Evolutionary conservation across 2,113 vertebrate genomes (phyloP).

Genomic region (Pseudois nayaur): DNA sequence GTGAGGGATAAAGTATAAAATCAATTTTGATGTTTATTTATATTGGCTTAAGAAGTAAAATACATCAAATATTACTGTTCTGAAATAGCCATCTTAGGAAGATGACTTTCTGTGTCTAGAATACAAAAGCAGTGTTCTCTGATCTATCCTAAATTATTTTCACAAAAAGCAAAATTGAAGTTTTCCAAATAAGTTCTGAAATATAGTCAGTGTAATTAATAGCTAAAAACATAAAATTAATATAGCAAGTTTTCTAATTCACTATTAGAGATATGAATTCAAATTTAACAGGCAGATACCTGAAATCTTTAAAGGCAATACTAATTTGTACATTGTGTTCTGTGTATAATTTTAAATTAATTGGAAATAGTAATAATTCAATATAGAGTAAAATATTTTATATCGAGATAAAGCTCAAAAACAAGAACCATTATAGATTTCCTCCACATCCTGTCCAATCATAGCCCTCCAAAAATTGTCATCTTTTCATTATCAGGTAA

Average conservation of each 20-base stretch:
- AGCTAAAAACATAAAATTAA: background rate
- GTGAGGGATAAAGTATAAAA: background rate
- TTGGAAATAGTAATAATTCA: background rate
- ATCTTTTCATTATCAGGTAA: background rate
- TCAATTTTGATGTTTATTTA: constrained; percentile 48
- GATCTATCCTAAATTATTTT: background rate
- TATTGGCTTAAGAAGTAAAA: background rate
- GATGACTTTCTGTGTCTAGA: background rate
- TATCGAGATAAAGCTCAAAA: background rate
- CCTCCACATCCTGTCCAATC: accelerated
- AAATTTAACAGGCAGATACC: background rate
- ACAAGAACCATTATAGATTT: background rate
- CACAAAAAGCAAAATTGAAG: background rate
- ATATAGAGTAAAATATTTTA: background rate
- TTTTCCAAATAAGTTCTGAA: background rate
- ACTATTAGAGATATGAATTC: background rate
- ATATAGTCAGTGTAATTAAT: background rate
- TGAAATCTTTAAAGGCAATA: background rate
- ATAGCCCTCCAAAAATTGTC: background rate
- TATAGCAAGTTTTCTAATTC: background rate
- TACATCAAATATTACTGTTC: background rate
- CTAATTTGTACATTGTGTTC: background rate
- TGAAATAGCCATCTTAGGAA: background rate
- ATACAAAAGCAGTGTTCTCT: background rate
- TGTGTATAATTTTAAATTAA: background rate